Base-by-base conservation (phyloP, 2,888 invertebrate species). In the Torymus auratus region DNA sequence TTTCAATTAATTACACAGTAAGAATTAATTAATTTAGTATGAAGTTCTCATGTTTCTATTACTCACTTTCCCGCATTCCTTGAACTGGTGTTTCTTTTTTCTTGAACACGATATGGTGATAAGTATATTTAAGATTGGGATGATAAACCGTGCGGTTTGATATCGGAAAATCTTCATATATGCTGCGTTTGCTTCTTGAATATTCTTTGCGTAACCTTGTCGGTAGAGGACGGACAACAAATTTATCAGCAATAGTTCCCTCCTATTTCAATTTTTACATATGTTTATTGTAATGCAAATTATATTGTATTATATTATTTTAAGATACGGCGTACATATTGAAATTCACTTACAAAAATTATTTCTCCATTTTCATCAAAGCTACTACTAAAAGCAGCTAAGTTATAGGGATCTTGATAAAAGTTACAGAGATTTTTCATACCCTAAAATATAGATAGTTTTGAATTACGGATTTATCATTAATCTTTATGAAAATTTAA, bases 211-310 rank as follows among this genome's bases (percentile, higher is more conserved):
- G 80, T 75, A 86, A 76, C 20, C 82, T 83, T 56, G 72, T 23
- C 14, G 86, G 86, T 41, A 86, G 67, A 52, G 86, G 84, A 58
- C 83, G 83, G 81, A 87, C 80, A 15, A 83, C 72, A 15, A 85
- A 75, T 76, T 86, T 70, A 69, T 82, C 58, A n/a, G 83, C 83
- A 41, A 86, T 82, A 71, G 82, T 83, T 14, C 86, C 86, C 11
- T 83, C 82, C 86, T 86, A 83, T 79, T 73, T 20, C 60, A 53
- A 23, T 69, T n/a, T 62, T 41, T 23, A 11, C 50, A 41, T 41
- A 23, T 41, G 12, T 55, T 10, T 23, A 73, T 71, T 68, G 20
- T 52, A 52, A 65, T 65, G 55, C 52, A 20, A 75, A 78, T 74
- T 13, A 2, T 64, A 12, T 3, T 14, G 13, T 60, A 71, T 53